A percentile compares a stretch with the other conserved stretches of the same genome.
phyloP scores from a whole-genome alignment of 1,140 invertebrate species.

The Aphaenogaster rudis region DNA sequence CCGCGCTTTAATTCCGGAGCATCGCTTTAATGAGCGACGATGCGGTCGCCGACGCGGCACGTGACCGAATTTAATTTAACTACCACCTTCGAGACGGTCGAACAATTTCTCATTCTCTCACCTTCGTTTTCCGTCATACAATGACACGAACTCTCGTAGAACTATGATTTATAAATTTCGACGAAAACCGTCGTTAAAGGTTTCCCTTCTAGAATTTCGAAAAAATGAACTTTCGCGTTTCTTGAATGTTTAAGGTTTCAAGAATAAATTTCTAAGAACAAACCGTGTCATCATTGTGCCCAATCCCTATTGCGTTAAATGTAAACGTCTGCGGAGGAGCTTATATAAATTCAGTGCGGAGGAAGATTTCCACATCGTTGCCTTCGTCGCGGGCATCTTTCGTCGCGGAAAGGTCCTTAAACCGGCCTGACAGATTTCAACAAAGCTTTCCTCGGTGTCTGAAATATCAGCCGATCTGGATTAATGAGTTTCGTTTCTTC shows the following conservation, averaged over 20 bases:
- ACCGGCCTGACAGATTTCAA: slow-evolving; percentile 12
- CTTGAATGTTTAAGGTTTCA: neutral
- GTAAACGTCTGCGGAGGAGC: slow-evolving; percentile 8
- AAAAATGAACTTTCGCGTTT: neutral
- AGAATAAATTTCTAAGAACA: neutral
- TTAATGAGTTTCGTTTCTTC: slow-evolving; percentile 13
- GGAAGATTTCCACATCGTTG: neutral
- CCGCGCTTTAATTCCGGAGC: slow-evolving; percentile 63
- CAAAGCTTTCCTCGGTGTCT: neutral
- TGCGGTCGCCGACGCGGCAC: slow-evolving; percentile 19
- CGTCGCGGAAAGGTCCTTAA: slow-evolving; percentile 27
- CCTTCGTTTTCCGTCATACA: neutral
- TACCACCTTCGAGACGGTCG: slow-evolving; percentile 31
- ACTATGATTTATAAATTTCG: neutral
- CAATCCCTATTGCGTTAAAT: slow-evolving; percentile 3
- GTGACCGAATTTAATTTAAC: slow-evolving; percentile 72
- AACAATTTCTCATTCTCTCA: slow-evolving; percentile 45
- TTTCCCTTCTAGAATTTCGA: neutral
- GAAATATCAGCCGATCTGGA: neutral
- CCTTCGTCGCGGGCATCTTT: neutral
- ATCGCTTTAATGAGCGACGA: slow-evolving; percentile 46
- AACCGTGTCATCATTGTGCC: slow-evolving; percentile 1
- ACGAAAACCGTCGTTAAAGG: neutral
- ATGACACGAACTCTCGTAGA: neutral
- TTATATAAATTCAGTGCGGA: slow-evolving; percentile 58